Conservation (phyloP, 1,140 invertebrate species). For the Cylas formicarius region DNA sequence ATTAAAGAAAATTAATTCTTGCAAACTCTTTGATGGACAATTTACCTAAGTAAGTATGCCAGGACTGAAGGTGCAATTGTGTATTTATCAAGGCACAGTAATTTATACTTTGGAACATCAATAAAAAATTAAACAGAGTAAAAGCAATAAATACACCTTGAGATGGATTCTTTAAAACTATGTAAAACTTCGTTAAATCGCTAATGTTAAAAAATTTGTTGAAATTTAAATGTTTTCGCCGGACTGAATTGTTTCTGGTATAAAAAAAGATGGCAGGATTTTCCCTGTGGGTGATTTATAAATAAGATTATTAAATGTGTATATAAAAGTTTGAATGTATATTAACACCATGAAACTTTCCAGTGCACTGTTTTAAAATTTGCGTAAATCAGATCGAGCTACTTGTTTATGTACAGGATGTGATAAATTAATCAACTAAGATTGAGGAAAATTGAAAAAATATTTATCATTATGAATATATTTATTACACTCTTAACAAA, state of each 20-base stretch:
- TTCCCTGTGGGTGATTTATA: not conserved
- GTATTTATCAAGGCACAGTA: not conserved
- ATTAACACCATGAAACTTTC: not conserved
- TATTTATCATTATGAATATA: not conserved
- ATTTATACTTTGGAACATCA: not conserved
- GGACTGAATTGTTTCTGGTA: not conserved
- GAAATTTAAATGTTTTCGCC: not conserved
- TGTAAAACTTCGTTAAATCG: not conserved
- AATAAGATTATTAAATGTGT: not conserved
- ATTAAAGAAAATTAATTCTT: no score
- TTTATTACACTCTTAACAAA: not conserved
- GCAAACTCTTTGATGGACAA: no score
- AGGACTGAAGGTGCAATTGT: no score
- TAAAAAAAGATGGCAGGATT: not conserved
- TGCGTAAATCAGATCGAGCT: not conserved
- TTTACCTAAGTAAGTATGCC: no score
- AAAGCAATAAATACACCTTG: not conserved
- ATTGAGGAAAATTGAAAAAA: not conserved
- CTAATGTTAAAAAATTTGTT: not conserved
- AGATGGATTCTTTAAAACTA: not conserved
- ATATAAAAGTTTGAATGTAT: not conserved
- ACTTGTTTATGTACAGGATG: not conserved
- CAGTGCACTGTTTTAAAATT: no score
- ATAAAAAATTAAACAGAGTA: not conserved
- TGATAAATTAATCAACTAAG: not conserved